These are phyloP conservation scores for Heterohyrax brucei DNA, from an alignment of 2,797 vertebrate species.

Conservation along the genomic window DNA sequence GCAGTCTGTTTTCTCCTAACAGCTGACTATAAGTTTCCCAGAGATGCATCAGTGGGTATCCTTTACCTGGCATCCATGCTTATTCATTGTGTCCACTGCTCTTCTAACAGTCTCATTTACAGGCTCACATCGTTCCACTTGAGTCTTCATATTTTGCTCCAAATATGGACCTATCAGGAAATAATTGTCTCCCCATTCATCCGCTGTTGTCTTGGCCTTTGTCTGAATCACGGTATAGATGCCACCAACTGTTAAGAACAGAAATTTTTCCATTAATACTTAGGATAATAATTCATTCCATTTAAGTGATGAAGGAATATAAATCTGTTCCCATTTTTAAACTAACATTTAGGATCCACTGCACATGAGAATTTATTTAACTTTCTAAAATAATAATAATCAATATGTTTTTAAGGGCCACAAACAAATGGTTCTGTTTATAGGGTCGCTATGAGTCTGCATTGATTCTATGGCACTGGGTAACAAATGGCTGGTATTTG, in stretches of 20 bases:
- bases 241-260: constrained; percentile 94
- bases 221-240: constrained; percentile 99
- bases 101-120: constrained; percentile 91
- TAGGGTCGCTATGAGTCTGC: too few species aligned
- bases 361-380: not conserved
- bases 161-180: constrained; percentile 97
- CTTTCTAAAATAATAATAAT: not conserved
- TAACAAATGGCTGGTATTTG: not conserved
- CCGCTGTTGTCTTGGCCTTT: constrained; percentile 96
- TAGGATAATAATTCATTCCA: not conserved
- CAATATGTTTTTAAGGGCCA: not conserved
- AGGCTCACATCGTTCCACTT: constrained; percentile 96
- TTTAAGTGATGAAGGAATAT: not conserved
- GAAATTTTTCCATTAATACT: not conserved
- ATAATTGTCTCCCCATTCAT: constrained; percentile 98
- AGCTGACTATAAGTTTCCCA: constrained; percentile 58
- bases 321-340: not conserved
- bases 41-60: constrained; percentile 31
- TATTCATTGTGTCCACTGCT: constrained; percentile 94
- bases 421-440: not conserved
- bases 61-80: constrained; percentile 95
- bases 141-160: constrained; percentile 97
- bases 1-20: not conserved
- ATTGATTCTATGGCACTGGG: too few species aligned
- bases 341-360: not conserved